Base-by-base conservation (phyloP, 2,797 vertebrate species). In the Astyanax mexicanus region DNA sequence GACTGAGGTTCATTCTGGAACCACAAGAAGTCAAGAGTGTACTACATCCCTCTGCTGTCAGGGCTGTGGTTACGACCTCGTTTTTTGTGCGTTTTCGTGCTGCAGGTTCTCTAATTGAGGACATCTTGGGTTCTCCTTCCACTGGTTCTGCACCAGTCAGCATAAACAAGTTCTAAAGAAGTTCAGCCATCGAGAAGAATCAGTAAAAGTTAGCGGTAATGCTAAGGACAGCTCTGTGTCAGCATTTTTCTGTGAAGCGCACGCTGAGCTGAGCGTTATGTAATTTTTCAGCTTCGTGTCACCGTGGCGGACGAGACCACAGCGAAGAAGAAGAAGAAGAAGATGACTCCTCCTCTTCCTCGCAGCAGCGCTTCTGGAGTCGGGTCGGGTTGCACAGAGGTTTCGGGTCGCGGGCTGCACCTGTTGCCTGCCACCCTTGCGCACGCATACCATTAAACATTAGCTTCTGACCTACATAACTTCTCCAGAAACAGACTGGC, bases 401-500 rank as follows among this genome's bases (percentile, higher is more conserved):
- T 77, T 80, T 83, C 72, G 61, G 66, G 65, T 85, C 64, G 44
- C 84, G 27, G 52, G 68, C 52, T 3, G 25, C 82, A 85, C 79
- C 82, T 86, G 80, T 81, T 55, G 42, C 69, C 49, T 45, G 70
- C 62, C 61, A 54, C 77, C 65, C 25, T 42, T 12, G 10, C 58
- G 25, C 61, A 68, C 61, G 13, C 78, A 77, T 64, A 52, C 62
- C 52, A 69, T 87, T 73, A 85, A 78, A 81, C 51, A 84, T 84
- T 80, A 79, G 55, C 79, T 72, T 62, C 17, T 84, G 78, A 81
- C 83, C 64, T 80, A 76, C 80, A 84, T 85, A 87, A 55, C 77
- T 79, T 69, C 6, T 35, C 35, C 69, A 13, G 58, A 77, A 79
- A 79, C 64, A 67, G 51, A 74, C 40, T 49, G 42, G 29, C 32